Percentiles rank a stretch among this genome's conserved stretches.
phyloP scores from a whole-genome alignment of 2,113 vertebrate species.

The Sphyrna mokarran region DNA sequence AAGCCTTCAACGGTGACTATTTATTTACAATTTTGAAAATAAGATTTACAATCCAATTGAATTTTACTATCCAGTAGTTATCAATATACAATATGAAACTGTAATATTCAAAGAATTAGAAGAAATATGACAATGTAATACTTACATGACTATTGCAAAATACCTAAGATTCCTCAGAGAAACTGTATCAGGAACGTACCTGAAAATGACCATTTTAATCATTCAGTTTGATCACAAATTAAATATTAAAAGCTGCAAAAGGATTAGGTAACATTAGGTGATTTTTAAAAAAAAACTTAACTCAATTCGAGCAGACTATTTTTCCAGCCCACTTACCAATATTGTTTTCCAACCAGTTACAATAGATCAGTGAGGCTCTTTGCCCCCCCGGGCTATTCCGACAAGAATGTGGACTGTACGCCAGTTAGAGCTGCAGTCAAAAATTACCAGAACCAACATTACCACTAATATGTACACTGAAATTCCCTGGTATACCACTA shows the following conservation, averaged over 20 bases:
- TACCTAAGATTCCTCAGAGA: not conserved
- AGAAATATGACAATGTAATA: not conserved
- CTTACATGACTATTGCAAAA: not conserved
- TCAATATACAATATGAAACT: not conserved
- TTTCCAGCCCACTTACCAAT: not conserved
- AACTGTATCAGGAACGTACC: not conserved
- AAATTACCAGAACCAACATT: not conserved
- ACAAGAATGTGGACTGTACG: not conserved
- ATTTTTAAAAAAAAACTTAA: not conserved
- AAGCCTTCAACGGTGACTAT: not conserved
- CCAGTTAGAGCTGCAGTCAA: not conserved
- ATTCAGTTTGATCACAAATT: not conserved
- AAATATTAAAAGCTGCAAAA: not conserved
- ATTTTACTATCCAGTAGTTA: not conserved
- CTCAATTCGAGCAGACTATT: not conserved
- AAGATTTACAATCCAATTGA: not conserved
- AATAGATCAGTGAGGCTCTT: not conserved
- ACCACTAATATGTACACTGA: not conserved
- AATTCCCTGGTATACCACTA: not conserved
- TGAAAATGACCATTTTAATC: not conserved
- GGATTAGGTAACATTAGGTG: not conserved
- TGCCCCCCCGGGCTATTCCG: not conserved
- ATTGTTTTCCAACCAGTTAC: not conserved
- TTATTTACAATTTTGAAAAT: not conserved
- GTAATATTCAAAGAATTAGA: not conserved